Base-by-base conservation (phyloP, 2,113 vertebrate species). In the Macrotus californicus region DNA sequence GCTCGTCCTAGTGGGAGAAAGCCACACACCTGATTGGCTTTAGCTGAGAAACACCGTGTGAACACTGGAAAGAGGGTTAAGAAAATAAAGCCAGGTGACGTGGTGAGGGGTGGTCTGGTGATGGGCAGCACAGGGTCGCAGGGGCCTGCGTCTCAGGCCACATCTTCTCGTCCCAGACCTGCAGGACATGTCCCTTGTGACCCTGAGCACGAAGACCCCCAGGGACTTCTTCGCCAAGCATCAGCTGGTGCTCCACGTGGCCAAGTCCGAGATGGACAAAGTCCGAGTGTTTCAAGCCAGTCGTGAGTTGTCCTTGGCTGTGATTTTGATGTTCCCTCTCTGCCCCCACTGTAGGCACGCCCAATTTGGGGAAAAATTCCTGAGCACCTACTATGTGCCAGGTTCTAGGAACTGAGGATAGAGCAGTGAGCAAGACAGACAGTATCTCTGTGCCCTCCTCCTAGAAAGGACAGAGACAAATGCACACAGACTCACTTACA, bases 171-270 rank as follows among this genome's bases (percentile, higher is more conserved):
- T 34, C 29, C 0, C 3, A 99, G 99, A 99, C 94, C 96, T 99
- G 13, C 97, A 99, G 95, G 99, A 99, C 98, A 99, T 99, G 99
- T 99, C 99, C 0, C 54, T 94, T 26, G 98, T 99, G 99, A 96
- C 99, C 87, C 97, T 99, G 97, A 98, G 97, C 59, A 99, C 98
- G 1, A 98, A 92, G 52, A 99, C 99, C 0, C 99, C 99, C 0
- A 54, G 95, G 0, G 91, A 97, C 13, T 95, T 99, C 59, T 99
- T 99, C 5, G 14, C 97, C 5, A 98, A 98, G 48, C 99, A 99
- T 91, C 98, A 96, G 86, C 98, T 99, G 82, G 96, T 98, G 89
- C 98, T 99, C 96, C 98, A 99, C 1, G 98, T 99, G 92, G 98
- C 98, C 0, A 98, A 98, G 94, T 83, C 97, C 0, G 98, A 99